Evolutionary conservation across 2,888 invertebrate species (phyloP), one percentile per base, ranked within the genome.

Genomic region (Eupithecia dodoneata): DNA sequence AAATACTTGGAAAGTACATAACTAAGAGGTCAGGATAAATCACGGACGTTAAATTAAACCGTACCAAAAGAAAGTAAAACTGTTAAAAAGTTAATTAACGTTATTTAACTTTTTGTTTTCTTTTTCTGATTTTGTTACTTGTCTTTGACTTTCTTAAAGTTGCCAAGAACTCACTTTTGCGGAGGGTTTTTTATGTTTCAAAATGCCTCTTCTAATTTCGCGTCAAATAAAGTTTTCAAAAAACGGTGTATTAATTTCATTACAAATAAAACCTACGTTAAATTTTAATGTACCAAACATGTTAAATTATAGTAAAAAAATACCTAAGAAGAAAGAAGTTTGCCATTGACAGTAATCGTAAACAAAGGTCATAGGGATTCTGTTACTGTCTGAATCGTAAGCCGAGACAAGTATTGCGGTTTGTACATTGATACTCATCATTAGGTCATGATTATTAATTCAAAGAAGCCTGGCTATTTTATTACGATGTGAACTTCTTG

Each of bases 341-440:
- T 59, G 10, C 59, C 63, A 63, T 30, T 63, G 63, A 12, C 63
- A 63, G 30, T 30, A 78, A 79, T 80, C 13, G 72, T 78, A 72
- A 84, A 80, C 83, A 84, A 87, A 88, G 88, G 89, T 83, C 88
- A 83, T 77, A 81, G 76, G 80, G 86, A 85, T 88, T 84, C 76
- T 78, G 83, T 88, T 87, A 87, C 87, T 85, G 72, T 85, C 84
- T 88, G 85, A 86, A 84, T 82, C 80, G 93, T 91, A 93, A 93
- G 86, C 82, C 84, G 92, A 93, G 86, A 91, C 83, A 85, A 86
- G 85, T 85, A 84, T 83, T 93, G 93, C 84, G 93, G 93, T 93
- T 89, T 88, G 87, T 87, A 87, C 83, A 91, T 88, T 85, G 90
- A 92, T 92, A 91, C 84, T 79, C 83, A 81, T 85, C 85, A 82